These are phyloP conservation scores for Helicolenus hilgendorfi DNA, from an alignment of 2,797 vertebrate genomes.

Conservation along the genomic window DNA sequence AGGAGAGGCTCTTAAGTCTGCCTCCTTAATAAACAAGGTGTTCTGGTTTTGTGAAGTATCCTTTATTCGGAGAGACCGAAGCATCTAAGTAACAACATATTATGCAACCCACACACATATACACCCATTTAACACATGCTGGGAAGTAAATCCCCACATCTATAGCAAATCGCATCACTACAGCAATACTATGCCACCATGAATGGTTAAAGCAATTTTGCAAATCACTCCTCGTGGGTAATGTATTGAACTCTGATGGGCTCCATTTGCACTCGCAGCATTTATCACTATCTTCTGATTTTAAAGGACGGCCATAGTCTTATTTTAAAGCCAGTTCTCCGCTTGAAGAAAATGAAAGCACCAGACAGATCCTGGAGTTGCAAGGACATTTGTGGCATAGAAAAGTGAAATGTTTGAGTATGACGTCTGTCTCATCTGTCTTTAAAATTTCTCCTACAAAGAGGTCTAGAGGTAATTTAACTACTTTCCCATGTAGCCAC, in stretches of 20 bases:
- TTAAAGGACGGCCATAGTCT: not conserved
- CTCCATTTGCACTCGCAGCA: constrained; percentile 25
- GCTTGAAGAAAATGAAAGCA: constrained; percentile 1
- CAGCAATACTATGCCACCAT: constrained; percentile 26
- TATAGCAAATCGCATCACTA: constrained; percentile 40
- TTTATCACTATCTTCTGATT: constrained; percentile 8
- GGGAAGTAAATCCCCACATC: constrained; percentile 48
- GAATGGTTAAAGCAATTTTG: constrained; percentile 60
- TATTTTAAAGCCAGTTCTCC: constrained; percentile 1
- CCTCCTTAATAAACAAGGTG: not conserved
- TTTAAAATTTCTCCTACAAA: not conserved
- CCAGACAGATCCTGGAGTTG: not conserved
- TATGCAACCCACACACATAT: not conserved
- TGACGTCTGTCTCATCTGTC: not conserved
- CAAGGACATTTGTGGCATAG: not conserved
- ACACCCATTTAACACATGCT: constrained; percentile 44
- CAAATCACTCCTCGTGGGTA: constrained; percentile 36
- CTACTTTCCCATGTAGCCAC: not conserved
- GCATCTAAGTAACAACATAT: constrained; percentile 24
- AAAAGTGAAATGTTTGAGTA: not conserved
- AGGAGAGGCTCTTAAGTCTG: not conserved
- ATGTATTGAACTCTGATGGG: constrained; percentile 29
- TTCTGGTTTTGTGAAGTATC: not conserved
- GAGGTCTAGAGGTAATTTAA: not conserved
- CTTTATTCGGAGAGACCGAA: not conserved